phyloP scores from a whole-genome alignment of 2,888 invertebrate genomes.

The Falcaria lacertinaria region DNA sequence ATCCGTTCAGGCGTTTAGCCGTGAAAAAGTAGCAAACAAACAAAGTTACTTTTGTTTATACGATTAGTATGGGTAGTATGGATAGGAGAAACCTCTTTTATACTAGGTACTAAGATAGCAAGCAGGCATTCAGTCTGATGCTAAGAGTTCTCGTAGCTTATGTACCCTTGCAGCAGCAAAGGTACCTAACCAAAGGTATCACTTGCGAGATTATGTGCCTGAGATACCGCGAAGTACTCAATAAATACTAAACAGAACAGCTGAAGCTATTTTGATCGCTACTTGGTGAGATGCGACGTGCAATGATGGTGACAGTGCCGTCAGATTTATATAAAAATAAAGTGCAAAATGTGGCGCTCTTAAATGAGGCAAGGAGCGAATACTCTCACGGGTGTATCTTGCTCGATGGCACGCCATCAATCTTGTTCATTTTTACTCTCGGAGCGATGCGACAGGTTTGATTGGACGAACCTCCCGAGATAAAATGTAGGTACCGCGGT shows the following conservation, averaged over 20 bases:
- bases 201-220: too few species aligned
- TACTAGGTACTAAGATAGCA: too few species aligned
- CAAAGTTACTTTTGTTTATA: too few species aligned
- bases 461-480: slow-evolving; percentile 31
- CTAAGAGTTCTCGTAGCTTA: too few species aligned
- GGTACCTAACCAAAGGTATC: too few species aligned
- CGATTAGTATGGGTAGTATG: too few species aligned
- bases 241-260: neutral
- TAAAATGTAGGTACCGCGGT: slow-evolving; percentile 6
- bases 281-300: neutral
- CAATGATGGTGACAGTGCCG: neutral
- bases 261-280: neutral
- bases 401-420: slow-evolving; percentile 39
- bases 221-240: too few species aligned
- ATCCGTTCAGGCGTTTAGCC: too few species aligned
- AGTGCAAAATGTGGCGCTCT: neutral
- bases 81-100: too few species aligned
- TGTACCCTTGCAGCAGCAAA: too few species aligned
- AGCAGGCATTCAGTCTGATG: too few species aligned
- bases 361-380: neutral
- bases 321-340: neutral
- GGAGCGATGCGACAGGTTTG: slow-evolving; percentile 27
- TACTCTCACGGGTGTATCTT: slow-evolving; percentile 6
- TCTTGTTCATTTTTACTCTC: slow-evolving; percentile 50
- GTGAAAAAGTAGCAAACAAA: too few species aligned